Evolutionary conservation across 2,888 invertebrate genomes (phyloP), one percentile per base, ranked within the genome.

Genomic region (Petrolisthes cinctipes): DNA sequence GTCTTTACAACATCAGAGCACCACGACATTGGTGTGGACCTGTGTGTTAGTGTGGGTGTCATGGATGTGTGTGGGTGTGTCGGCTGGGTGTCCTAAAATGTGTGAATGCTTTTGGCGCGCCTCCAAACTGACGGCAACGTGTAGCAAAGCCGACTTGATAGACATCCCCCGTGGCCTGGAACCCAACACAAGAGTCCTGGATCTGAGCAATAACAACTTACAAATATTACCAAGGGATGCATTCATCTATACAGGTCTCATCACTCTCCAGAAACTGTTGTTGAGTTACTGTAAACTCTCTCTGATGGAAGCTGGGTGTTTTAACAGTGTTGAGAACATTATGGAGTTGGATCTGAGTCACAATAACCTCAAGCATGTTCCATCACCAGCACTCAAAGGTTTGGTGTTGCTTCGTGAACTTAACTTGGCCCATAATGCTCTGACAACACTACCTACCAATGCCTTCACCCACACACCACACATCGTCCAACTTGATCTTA

Each of bases 51-150:
- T 83, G 86, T 56, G 83, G 83, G 83, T 61, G 84, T 73, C 81
- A 23, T 82, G 53, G 75, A 14, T 80, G 80, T 73, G 37, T n/a
- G 61, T 82, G 61, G 86, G 80, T 14, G 84, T 95, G 1, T 97
- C 97, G 96, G 84, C 68, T 61, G 91, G 91, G 71, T 92, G 92
- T 91, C 92, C 92, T 53, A 85, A 90, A 51, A 94, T 95, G 92
- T 97, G 97, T 93, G 96, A 96, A 93, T 97, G 97, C 94, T 96
- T 96, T 93, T 97, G 97, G 97, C 96, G 96, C 93, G 95, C 95
- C 92, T 97, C 97, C 92, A 97, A 97, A 93, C 96, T 97, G 93
- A 95, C 96, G 83, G 97, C 97, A 90, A 97, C 97, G 94, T 98
- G 98, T 93, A 95, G 95, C 92, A 96, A 97, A 93, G 95, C 96